Conservation (phyloP, 2,797 vertebrate species). For the Dicrostonyx torquatus region DNA sequence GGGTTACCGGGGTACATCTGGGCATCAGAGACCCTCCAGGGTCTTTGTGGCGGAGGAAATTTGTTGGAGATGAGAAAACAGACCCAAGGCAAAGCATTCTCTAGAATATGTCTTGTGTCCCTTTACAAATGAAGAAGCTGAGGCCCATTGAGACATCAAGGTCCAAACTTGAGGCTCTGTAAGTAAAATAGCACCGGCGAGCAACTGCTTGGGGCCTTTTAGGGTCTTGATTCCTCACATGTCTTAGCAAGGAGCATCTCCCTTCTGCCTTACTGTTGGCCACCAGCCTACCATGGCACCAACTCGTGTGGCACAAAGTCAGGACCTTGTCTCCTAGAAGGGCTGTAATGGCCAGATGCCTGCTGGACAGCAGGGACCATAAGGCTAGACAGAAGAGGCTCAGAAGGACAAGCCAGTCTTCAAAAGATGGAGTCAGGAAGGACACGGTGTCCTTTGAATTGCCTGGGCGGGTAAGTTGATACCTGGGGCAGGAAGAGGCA, state of each 20-base stretch:
- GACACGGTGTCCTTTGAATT: background rate
- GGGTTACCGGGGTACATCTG: background rate
- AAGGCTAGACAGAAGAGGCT: background rate
- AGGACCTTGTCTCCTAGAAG: background rate
- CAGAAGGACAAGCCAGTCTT: background rate
- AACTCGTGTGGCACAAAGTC: fast-evolving
- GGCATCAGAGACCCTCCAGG: fast-evolving
- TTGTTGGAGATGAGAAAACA: fast-evolving
- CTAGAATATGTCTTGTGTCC: fast-evolving
- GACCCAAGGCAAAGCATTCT: background rate
- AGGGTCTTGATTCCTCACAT: background rate
- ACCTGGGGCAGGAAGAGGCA: too few species aligned
- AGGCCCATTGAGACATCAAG: fast-evolving
- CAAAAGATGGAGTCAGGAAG: background rate
- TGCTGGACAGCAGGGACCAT: too few species aligned
- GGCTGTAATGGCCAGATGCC: too few species aligned
- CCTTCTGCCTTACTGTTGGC: background rate
- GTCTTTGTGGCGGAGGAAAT: too few species aligned
- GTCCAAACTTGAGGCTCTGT: background rate
- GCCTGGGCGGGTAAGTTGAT: fast-evolving
- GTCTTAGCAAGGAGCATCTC: too few species aligned
- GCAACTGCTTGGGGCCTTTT: background rate
- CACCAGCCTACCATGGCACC: fast-evolving
- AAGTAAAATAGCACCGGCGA: fast-evolving
- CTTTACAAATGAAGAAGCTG: fast-evolving